These are phyloP conservation scores for Opisthograptis luteolata DNA, from an alignment of 2,888 invertebrate genomes.

Conservation along the genomic window DNA sequence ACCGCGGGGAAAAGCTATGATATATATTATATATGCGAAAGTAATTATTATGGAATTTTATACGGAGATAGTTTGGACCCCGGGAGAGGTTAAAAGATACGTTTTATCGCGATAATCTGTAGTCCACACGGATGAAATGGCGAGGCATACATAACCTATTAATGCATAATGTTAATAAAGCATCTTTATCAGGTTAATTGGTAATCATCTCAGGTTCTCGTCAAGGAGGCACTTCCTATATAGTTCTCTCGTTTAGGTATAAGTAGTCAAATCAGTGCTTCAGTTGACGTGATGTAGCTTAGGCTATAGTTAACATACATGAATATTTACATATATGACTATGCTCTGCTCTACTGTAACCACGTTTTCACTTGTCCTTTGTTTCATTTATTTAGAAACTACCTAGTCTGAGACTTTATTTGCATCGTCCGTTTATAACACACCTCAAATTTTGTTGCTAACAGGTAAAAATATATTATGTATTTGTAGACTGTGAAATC, in stretches of 20 bases:
- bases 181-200: not conserved
- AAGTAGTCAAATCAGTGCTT: conserved; percentile 46
- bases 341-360: conserved; percentile 40
- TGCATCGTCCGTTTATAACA: conserved; percentile 29
- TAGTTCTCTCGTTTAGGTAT: conserved; percentile 7
- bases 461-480: not conserved
- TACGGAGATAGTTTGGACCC: too few species aligned
- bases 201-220: conserved; percentile 9
- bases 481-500: conserved; percentile 20
- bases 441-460: conserved; percentile 12
- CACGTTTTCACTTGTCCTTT: conserved; percentile 46
- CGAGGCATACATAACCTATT: too few species aligned
- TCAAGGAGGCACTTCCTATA: conserved; percentile 2
- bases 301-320: conserved; percentile 51
- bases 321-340: conserved; percentile 58
- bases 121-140: too few species aligned
- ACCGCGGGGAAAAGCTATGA: too few species aligned
- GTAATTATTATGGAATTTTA: too few species aligned
- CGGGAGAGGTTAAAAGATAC: too few species aligned
- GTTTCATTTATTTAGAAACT: conserved; percentile 45
- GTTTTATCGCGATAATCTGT: too few species aligned
- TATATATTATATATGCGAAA: too few species aligned
- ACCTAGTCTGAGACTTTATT: conserved; percentile 37
- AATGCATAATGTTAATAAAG: too few species aligned
- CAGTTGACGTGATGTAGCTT: conserved; percentile 47